Conservation (phyloP, 1,140 invertebrate species). For the Bilobella aurantiaca region DNA sequence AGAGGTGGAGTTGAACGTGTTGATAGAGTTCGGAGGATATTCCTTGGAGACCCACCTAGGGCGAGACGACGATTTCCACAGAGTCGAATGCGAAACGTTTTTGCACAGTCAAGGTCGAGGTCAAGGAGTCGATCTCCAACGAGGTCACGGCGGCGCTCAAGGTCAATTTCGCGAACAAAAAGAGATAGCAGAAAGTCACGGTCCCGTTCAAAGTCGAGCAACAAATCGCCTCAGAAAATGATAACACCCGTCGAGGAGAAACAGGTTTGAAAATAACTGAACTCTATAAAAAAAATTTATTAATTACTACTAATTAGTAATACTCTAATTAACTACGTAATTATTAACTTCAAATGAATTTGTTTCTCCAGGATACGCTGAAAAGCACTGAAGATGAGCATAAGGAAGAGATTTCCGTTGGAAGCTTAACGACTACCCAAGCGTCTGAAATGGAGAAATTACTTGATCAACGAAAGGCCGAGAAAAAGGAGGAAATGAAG, state of each 20-base stretch:
- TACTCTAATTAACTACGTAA: too few species aligned
- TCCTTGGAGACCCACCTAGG: neutral
- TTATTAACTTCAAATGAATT: too few species aligned
- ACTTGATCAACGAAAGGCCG: slow-evolving; percentile 29
- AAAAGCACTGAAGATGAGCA: neutral
- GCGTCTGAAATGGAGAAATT: slow-evolving; percentile 27
- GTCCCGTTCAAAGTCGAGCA: too few species aligned
- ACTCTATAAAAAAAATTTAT: too few species aligned
- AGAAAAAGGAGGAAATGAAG: slow-evolving; percentile 33
- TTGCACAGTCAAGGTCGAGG: neutral
- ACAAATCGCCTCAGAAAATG: too few species aligned
- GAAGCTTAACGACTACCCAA: slow-evolving; percentile 11
- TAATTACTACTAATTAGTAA: too few species aligned
- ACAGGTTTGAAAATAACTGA: too few species aligned
- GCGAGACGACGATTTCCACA: neutral
- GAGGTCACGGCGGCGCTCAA: slow-evolving; percentile 9
- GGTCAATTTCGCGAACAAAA: slow-evolving; percentile 11
- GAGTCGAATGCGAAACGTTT: neutral
- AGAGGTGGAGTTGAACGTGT: neutral
- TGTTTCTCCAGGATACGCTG: neutral
- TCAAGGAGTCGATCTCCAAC: neutral
- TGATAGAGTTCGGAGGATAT: neutral
- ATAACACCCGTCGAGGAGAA: too few species aligned
- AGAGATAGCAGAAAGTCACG: slow-evolving; percentile 18
- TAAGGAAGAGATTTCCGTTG: neutral